Percentiles rank a stretch among this genome's conserved stretches.
phyloP scores from a whole-genome alignment of 2,113 vertebrate genomes.

The Micronycteris hirsuta region DNA sequence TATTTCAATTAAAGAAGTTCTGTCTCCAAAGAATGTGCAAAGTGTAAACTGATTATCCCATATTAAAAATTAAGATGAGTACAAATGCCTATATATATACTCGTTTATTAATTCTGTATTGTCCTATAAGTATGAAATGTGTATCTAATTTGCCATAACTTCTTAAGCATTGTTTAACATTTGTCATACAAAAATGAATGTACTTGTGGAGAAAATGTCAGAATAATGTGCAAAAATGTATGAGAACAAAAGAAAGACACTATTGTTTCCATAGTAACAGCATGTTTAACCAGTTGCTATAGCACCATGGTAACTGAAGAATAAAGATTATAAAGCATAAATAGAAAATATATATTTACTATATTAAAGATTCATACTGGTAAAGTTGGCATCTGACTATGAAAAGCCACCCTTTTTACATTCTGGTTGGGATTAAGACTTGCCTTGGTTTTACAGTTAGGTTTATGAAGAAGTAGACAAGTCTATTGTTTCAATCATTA shows the following conservation, averaged over 20 bases:
- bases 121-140: background rate
- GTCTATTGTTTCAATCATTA: background rate
- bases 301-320: background rate
- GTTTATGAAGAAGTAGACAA: background rate
- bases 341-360: conserved; percentile 1
- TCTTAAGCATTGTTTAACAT: background rate
- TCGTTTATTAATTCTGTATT: background rate
- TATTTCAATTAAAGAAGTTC: background rate
- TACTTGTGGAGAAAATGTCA: background rate
- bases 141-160: background rate
- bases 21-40: background rate
- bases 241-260: background rate
- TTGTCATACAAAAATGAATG: background rate
- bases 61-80: background rate
- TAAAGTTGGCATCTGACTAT: background rate
- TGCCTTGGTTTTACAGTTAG: background rate
- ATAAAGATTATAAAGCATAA: background rate
- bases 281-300: conserved; percentile 7
- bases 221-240: background rate
- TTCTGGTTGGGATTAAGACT: background rate
- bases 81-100: background rate
- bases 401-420: background rate
- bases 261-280: conserved; percentile 54
- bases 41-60: background rate
- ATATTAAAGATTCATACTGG: background rate